These are phyloP conservation scores for Podargus strigoides DNA, from an alignment of 2,797 vertebrate species.

Conservation along the genomic window DNA sequence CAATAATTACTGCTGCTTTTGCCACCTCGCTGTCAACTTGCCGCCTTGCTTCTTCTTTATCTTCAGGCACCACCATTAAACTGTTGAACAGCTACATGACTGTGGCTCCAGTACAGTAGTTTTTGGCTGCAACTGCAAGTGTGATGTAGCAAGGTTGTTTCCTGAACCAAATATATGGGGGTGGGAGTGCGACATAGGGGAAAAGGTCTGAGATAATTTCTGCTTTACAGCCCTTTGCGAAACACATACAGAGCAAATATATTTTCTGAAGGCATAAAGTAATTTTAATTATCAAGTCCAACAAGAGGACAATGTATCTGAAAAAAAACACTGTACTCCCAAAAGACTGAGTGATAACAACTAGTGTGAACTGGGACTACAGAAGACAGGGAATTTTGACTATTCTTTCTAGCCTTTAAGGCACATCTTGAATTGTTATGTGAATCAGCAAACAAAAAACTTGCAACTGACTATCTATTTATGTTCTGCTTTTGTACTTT, in stretches of 20 bases:
- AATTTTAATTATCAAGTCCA: not conserved
- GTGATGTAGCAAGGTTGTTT: not conserved
- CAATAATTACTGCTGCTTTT: not conserved
- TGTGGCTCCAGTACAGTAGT: not conserved
- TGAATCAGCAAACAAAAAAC: not conserved
- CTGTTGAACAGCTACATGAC: not conserved
- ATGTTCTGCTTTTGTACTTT: not conserved
- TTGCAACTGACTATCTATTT: not conserved
- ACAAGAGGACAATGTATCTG: not conserved
- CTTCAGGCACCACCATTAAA: not conserved
- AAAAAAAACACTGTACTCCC: not conserved
- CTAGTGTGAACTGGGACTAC: not conserved
- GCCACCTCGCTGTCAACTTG: not conserved
- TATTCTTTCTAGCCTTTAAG: not conserved
- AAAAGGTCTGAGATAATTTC: not conserved
- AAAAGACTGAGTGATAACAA: not conserved
- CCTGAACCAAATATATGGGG: not conserved
- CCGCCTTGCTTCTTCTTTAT: not conserved
- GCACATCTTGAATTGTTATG: not conserved
- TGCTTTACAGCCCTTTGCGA: not conserved
- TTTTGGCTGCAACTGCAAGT: not conserved
- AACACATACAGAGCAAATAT: not conserved
- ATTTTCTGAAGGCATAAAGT: not conserved
- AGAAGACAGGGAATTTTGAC: not conserved
- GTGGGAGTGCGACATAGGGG: not conserved